Conservation (phyloP, 2,888 invertebrate genomes). For the Chrysolina haemoptera region DNA sequence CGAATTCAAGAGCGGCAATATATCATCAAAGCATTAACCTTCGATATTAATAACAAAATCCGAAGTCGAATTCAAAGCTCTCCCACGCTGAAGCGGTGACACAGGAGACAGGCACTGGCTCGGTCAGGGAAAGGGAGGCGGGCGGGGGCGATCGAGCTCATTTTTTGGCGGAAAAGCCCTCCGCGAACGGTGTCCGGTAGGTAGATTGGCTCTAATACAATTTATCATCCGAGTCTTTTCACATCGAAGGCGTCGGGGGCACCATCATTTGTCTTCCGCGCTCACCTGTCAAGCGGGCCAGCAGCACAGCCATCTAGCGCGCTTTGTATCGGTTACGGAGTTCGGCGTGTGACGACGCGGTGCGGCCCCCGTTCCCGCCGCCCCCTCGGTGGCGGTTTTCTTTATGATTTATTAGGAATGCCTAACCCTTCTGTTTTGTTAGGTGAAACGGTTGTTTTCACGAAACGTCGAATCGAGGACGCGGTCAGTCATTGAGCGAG, state of each 20-base stretch:
- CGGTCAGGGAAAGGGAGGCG: background rate
- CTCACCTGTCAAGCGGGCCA: slow-evolving; percentile 66
- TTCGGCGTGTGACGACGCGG: slow-evolving; percentile 25
- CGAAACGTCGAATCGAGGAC: slow-evolving; percentile 1
- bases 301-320: slow-evolving; percentile 48
- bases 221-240: slow-evolving; percentile 67
- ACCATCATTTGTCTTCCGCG: slow-evolving; percentile 68
- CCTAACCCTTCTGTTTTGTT: slow-evolving; percentile 60
- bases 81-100: background rate
- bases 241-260: slow-evolving; percentile 58
- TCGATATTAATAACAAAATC: slow-evolving; percentile 19
- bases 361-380: slow-evolving; percentile 22
- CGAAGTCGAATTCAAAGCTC: slow-evolving; percentile 1
- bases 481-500: background rate
- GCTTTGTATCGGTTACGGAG: slow-evolving; percentile 67
- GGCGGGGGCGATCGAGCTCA: background rate
- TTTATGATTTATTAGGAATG: slow-evolving; percentile 64
- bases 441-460: slow-evolving; percentile 36
- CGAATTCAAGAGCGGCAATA: background rate
- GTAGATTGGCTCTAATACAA: slow-evolving; percentile 64
- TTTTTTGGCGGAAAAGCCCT: slow-evolving; percentile 16
- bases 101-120: slow-evolving; percentile 12
- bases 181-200: slow-evolving; percentile 60
- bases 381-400: slow-evolving; percentile 26
- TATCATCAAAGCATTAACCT: slow-evolving; percentile 3